A percentile compares a stretch with the other conserved stretches of the same genome.
phyloP scores from a whole-genome alignment of 2,888 invertebrate species.

The Eutolmus rufibarbis region DNA sequence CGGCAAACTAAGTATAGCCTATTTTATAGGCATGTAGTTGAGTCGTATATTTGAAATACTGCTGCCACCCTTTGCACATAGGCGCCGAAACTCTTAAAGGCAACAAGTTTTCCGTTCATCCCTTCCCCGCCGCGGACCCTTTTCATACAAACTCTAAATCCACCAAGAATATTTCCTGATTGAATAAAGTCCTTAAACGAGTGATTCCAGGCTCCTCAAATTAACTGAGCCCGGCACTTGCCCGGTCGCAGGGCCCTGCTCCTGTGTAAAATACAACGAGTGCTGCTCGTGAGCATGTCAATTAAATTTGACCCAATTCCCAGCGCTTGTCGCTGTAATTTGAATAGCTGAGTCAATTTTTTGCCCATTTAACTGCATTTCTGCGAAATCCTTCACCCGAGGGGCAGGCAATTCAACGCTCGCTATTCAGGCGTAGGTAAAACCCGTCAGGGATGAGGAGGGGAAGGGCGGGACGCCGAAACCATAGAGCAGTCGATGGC shows the following conservation, averaged over 20 bases:
- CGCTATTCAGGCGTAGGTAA: background rate
- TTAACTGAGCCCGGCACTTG: background rate
- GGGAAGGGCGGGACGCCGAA: background rate
- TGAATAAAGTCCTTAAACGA: background rate
- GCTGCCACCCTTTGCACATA: background rate
- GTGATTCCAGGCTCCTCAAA: background rate
- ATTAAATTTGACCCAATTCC: conserved; percentile 14
- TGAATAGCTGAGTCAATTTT: background rate
- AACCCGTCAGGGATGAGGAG: background rate
- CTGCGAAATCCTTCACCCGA: background rate
- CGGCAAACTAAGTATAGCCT: background rate
- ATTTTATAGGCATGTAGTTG: background rate
- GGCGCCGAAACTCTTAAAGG: conserved; percentile 2
- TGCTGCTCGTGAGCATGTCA: background rate
- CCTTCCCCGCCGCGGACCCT: background rate
- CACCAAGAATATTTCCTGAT: background rate
- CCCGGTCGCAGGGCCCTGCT: background rate
- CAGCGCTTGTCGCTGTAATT: background rate
- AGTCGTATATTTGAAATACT: background rate
- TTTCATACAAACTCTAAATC: background rate
- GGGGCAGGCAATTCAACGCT: background rate
- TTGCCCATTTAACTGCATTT: background rate
- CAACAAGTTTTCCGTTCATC: background rate
- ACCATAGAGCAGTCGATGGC: background rate
- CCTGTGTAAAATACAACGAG: background rate